These are phyloP conservation scores for Atethmia centrago DNA, from an alignment of 2,888 invertebrate genomes.

Conservation along the genomic window DNA sequence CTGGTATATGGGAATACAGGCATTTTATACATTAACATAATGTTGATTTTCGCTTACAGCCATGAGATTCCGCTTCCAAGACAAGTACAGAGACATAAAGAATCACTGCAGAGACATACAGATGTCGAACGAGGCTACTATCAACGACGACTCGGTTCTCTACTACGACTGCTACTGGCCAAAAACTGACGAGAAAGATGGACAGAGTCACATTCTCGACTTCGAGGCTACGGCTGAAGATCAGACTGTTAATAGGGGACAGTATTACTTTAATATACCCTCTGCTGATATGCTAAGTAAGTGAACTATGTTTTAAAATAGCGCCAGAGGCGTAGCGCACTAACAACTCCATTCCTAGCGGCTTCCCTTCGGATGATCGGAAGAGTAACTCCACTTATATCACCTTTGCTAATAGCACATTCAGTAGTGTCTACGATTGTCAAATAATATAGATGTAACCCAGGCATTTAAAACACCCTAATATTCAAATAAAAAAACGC, in stretches of 20 bases:
- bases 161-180: conserved; percentile 88
- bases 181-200: conserved; percentile 76
- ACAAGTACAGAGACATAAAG: conserved; percentile 69
- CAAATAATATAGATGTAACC: too few relatives aligned
- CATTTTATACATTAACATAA: neutral
- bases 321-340: too few relatives aligned
- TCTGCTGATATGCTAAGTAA: conserved; percentile 85
- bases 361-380: too few relatives aligned
- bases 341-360: too few relatives aligned
- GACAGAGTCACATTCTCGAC: conserved; percentile 83
- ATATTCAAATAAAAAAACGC: too few relatives aligned
- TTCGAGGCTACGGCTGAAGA: conserved; percentile 83
- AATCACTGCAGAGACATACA: conserved; percentile 86
- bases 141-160: conserved; percentile 83
- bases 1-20: neutral
- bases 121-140: conserved; percentile 80
- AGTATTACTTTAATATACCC: conserved; percentile 86
- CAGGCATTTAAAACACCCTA: too few relatives aligned
- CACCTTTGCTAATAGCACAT: too few relatives aligned
- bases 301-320: conserved; percentile 70
- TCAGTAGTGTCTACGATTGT: too few relatives aligned
- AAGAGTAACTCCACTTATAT: too few relatives aligned
- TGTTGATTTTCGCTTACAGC: conserved; percentile 73
- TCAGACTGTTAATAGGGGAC: conserved; percentile 80
- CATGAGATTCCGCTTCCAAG: conserved; percentile 86